Conservation (phyloP, 2,797 vertebrate genomes). For the Yasuhikotakia modesta region DNA sequence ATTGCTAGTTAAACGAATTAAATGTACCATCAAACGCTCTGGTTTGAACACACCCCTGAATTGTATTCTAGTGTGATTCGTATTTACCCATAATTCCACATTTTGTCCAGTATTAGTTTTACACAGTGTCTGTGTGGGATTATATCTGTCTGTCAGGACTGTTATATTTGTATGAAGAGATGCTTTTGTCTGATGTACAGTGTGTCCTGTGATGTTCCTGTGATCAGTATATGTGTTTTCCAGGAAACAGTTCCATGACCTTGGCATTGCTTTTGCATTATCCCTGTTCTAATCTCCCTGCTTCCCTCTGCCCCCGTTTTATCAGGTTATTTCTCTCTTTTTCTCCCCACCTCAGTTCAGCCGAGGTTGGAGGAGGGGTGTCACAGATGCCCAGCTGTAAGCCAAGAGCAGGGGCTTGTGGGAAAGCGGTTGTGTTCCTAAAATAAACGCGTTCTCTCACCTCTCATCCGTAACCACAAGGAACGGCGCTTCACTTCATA, state of each 20-base stretch:
- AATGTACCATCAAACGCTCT: not conserved
- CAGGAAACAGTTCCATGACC: constrained; percentile 2
- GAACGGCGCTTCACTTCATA: constrained; percentile 43
- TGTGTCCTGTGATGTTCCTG: constrained; percentile 3
- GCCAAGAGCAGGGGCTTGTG: constrained; percentile 15
- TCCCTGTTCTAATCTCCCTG: not conserved
- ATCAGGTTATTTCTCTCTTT: constrained; percentile 12
- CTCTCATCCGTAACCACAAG: constrained; percentile 18
- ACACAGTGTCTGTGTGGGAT: not conserved
- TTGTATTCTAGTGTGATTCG: not conserved
- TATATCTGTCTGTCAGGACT: constrained; percentile 1
- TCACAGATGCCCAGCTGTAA: constrained; percentile 39
- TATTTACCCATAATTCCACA: not conserved
- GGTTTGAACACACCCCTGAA: not conserved
- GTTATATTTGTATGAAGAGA: not conserved
- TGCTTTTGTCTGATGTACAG: not conserved
- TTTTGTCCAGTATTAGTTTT: not conserved
- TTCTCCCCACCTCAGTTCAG: not conserved
- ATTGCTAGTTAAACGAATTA: not conserved
- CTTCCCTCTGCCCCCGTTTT: not conserved
- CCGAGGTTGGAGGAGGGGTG: not conserved
- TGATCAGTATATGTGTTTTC: not conserved
- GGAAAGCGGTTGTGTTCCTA: constrained; percentile 31
- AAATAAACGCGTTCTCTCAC: constrained; percentile 41
- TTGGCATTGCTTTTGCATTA: not conserved